Evolutionary conservation across 2,888 invertebrate genomes (phyloP).

Genomic region (Aphrophora alni): DNA sequence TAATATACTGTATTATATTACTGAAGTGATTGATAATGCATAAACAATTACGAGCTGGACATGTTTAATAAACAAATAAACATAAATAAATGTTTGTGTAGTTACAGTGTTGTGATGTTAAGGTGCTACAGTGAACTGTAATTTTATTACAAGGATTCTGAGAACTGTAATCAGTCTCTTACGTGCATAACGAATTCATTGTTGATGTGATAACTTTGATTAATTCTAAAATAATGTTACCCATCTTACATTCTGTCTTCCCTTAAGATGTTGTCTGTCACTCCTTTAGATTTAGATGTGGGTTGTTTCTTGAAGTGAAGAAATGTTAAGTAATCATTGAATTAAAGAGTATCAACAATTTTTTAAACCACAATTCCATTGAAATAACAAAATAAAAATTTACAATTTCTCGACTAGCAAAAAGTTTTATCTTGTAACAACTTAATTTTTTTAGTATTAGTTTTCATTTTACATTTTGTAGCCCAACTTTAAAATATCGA

Average conservation of each 20-base stretch:
- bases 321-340: neutral
- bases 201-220: constrained; percentile 6
- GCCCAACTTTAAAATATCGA: too few species aligned
- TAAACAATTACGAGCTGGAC: neutral
- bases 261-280: neutral
- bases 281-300: neutral
- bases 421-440: too few species aligned
- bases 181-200: neutral
- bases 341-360: neutral
- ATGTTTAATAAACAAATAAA: too few species aligned
- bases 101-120: neutral
- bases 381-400: too few species aligned
- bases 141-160: neutral
- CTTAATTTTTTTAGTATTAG: too few species aligned
- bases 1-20: neutral
- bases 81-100: neutral
- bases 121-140: neutral
- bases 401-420: too few species aligned
- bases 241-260: constrained; percentile 1
- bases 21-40: neutral
- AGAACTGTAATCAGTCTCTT: neutral
- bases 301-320: neutral
- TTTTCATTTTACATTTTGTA: too few species aligned
- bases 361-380: too few species aligned
- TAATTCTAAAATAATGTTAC: neutral